A percentile compares a stretch with the other conserved stretches of the same genome.
Conservation (phyloP, 2,888 invertebrate genomes). For the Diaperis boleti region DNA sequence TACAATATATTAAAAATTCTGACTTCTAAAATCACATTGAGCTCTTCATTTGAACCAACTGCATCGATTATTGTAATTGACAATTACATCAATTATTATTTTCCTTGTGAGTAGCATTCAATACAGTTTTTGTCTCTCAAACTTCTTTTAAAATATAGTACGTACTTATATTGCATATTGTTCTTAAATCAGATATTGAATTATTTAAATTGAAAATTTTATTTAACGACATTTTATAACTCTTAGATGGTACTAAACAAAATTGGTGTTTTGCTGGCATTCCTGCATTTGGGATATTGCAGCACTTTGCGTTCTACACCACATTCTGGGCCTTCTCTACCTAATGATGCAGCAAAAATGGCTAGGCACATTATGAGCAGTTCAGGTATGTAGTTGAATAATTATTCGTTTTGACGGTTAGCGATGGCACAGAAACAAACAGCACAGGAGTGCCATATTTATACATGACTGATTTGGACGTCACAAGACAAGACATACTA, state of each 20-base stretch:
- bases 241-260: background rate
- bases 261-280: conserved; percentile 4
- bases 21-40: conserved; percentile 8
- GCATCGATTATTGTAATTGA: conserved; percentile 5
- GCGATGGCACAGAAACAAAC: conserved; percentile 76
- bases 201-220: too few species aligned
- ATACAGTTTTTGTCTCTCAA: conserved; percentile 3
- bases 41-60: conserved; percentile 1
- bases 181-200: background rate
- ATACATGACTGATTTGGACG: conserved; percentile 79
- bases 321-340: conserved; percentile 69
- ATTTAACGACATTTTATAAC: too few species aligned
- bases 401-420: conserved; percentile 61
- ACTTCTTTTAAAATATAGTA: background rate
- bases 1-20: conserved; percentile 9
- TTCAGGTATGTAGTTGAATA: conserved; percentile 70
- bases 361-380: conserved; percentile 80
- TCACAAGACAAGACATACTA: conserved; percentile 75
- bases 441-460: conserved; percentile 81
- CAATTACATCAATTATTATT: conserved; percentile 8
- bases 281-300: conserved; percentile 3
- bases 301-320: conserved; percentile 7
- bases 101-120: too few species aligned
- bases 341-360: conserved; percentile 74
- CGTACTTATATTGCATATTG: background rate